phyloP scores from a whole-genome alignment of 2,797 vertebrate species.

The Florisuga fusca region DNA sequence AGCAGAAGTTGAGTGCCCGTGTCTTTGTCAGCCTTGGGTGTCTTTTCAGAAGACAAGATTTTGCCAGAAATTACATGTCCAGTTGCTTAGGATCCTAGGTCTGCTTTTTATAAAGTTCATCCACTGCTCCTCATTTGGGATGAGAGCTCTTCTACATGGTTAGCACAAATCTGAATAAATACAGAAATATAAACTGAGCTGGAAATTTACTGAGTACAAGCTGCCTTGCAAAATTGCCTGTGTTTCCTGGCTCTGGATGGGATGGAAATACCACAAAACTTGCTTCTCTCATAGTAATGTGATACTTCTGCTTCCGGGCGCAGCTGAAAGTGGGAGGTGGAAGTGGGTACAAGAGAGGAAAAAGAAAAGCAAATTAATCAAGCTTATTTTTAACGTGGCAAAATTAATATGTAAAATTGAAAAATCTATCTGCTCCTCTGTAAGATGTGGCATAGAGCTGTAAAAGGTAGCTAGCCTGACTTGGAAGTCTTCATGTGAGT shows the following conservation, averaged over 20 bases:
- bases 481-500: neutral
- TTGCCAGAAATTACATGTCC: neutral
- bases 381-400: neutral
- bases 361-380: neutral
- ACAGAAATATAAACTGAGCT: constrained; percentile 54
- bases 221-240: constrained; percentile 66
- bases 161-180: constrained; percentile 51
- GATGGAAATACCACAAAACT: constrained; percentile 60
- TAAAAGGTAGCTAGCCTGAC: neutral
- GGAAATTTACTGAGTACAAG: constrained; percentile 65
- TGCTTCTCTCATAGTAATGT: constrained; percentile 25
- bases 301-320: constrained; percentile 63
- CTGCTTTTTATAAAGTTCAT: neutral
- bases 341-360: neutral
- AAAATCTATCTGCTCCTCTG: neutral
- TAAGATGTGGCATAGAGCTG: neutral
- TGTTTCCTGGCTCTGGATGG: constrained; percentile 63
- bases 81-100: neutral
- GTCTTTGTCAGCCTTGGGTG: neutral
- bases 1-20: neutral
- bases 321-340: neutral
- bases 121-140: constrained; percentile 10
- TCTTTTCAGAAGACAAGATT: neutral
- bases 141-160: constrained; percentile 14
- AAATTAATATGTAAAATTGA: neutral